Base-by-base conservation (phyloP, 2,888 invertebrate genomes). In the Hydropsyche betteni region DNA sequence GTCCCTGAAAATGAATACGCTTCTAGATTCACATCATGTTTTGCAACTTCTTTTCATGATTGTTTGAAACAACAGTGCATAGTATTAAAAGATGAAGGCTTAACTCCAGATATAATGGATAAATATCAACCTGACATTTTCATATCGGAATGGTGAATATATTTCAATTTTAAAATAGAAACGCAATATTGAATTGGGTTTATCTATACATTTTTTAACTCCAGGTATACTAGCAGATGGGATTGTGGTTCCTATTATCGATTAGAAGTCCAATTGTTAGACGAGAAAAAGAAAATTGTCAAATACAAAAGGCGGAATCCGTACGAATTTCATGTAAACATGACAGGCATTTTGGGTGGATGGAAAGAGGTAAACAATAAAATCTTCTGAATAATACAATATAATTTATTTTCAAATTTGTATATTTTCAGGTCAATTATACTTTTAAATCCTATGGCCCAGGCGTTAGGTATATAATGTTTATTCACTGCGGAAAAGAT, bases 401-500 rank as follows among this genome's bases (percentile, higher is more conserved):
- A 24, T 24, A 24, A 24, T 24, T 24, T 24, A 2, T 24, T 24
- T 24, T 24, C n/a, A 70, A 55, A 75, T 61, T 75, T 82, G 82
- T 4, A 24, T 61, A 6, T 64, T 36, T 34, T 69, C 80, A 90
- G 89, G 82, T 87, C 7, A 84, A 84, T 74, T 84, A 90, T 77
- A 82, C 82, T 58, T 88, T 91, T 79, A 80, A 83, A 74, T 82
- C 88, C 51, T 91, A 91, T 82, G 86, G 87, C 5, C 81, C 82
- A 16, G 88, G 88, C 68, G 82, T 90, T 0, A 83, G 85, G 61
- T 85, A 81, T 77, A 83, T 91, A 38, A 79, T 80, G 34, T 91
- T 90, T 80, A 80, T 80, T 75, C 90, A 91, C 81, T 81, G 81
- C 75, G 91, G 91, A 14, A 82, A 81, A 73, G 91, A 92, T 81